Conservation (phyloP, 2,113 vertebrate genomes). For the Penelope pileata region DNA sequence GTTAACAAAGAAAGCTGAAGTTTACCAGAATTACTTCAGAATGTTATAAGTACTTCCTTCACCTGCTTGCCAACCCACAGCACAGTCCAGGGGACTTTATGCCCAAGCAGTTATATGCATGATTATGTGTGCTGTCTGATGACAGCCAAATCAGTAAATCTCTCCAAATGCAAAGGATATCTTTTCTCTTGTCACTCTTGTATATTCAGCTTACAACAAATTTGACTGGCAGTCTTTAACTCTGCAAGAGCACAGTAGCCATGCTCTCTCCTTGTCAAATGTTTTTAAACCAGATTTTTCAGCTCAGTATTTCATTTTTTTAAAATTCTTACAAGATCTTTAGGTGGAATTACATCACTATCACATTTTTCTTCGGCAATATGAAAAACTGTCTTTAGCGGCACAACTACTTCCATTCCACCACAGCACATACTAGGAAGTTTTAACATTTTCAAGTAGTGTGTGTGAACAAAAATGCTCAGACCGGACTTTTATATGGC, state of each 20-base stretch:
- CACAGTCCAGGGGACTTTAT: neutral
- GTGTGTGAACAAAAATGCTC: neutral
- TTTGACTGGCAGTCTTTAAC: neutral
- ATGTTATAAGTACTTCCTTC: neutral
- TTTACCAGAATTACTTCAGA: neutral
- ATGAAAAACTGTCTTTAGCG: neutral
- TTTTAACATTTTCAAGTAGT: neutral
- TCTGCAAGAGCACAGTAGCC: neutral
- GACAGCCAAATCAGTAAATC: constrained; percentile 20
- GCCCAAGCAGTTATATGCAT: neutral
- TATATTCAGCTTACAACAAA: neutral
- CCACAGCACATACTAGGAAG: neutral
- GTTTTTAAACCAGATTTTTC: neutral
- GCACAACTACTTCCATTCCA: neutral
- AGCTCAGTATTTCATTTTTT: neutral
- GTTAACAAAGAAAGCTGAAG: neutral
- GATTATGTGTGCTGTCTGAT: neutral
- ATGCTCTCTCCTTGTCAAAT: neutral
- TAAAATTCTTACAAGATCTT: neutral
- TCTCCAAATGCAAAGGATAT: neutral
- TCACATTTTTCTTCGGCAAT: neutral
- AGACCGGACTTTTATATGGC: too few relatives aligned
- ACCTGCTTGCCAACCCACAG: neutral
- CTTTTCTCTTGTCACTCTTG: neutral
- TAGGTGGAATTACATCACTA: neutral